Percentiles rank a stretch among this genome's conserved stretches.
phyloP scores from a whole-genome alignment of 2,113 vertebrate genomes.

The Chrysochloris asiatica region DNA sequence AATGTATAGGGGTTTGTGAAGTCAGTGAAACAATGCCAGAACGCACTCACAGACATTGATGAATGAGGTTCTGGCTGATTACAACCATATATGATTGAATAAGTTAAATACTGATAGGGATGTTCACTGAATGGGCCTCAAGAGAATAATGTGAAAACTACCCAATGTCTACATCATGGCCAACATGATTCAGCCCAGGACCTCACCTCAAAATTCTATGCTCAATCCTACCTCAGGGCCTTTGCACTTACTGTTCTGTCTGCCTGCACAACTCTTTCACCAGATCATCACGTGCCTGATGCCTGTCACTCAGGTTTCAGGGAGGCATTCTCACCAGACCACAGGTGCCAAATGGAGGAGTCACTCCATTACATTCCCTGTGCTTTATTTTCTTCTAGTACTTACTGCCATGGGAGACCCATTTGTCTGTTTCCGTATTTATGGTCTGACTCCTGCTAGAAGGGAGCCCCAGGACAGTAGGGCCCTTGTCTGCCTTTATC shows the following conservation, averaged over 20 bases:
- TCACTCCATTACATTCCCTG: not conserved
- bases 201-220: not conserved
- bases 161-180: not conserved
- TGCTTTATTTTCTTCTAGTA: not conserved
- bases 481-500: not conserved
- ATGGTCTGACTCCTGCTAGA: not conserved
- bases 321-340: not conserved
- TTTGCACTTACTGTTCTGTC: not conserved
- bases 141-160: not conserved
- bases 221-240: not conserved
- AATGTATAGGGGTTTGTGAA: not conserved
- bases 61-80: not conserved
- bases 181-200: not conserved
- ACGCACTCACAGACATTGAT: not conserved
- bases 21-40: not conserved
- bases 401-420: not conserved
- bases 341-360: not conserved
- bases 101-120: not conserved
- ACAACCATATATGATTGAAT: too few species aligned
- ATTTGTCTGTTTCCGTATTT: not conserved
- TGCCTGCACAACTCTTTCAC: not conserved
- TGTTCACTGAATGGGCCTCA: too few species aligned
- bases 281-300: not conserved
- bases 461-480: not conserved
- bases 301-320: not conserved